phyloP scores from a whole-genome alignment of 2,113 vertebrate species.

The Girardinichthys multiradiatus region DNA sequence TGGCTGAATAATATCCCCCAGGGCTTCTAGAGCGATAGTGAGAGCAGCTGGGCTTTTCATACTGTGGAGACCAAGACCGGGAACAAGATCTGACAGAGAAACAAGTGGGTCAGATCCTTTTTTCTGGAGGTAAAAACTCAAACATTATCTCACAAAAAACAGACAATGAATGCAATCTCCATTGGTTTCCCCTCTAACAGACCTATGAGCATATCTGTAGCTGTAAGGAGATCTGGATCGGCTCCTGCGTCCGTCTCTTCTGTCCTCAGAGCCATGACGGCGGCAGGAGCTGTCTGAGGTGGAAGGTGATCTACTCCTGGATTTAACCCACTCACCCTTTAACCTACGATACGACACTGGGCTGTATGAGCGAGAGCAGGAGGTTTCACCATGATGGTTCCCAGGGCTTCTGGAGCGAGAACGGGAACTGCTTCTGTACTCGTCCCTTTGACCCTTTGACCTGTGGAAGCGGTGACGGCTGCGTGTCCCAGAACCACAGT shows the following conservation, averaged over 20 bases:
- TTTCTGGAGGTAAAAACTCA: no score
- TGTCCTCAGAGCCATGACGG: background rate
- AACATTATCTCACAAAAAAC: background rate
- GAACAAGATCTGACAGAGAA: constrained; percentile 20
- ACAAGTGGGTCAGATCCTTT: background rate
- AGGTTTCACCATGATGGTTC: background rate
- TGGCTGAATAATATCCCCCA: background rate
- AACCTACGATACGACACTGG: background rate
- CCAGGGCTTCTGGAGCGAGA: constrained; percentile 47
- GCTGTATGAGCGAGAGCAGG: background rate
- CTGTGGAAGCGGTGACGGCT: no score
- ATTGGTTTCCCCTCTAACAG: background rate
- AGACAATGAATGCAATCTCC: background rate
- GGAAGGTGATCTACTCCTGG: background rate
- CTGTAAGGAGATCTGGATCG: constrained; percentile 31
- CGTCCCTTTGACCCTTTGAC: background rate
- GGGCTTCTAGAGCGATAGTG: constrained; percentile 23
- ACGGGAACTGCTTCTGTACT: constrained; percentile 1
- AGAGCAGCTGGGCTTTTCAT: background rate
- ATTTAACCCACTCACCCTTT: background rate
- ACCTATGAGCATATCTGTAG: constrained; percentile 54
- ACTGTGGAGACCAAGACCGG: constrained; percentile 11
- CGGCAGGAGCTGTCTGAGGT: constrained; percentile 44
- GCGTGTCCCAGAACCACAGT: background rate
- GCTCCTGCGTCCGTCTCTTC: constrained; percentile 23